Conservation (phyloP, 2,113 vertebrate genomes). For the Cynocephalus volans region DNA sequence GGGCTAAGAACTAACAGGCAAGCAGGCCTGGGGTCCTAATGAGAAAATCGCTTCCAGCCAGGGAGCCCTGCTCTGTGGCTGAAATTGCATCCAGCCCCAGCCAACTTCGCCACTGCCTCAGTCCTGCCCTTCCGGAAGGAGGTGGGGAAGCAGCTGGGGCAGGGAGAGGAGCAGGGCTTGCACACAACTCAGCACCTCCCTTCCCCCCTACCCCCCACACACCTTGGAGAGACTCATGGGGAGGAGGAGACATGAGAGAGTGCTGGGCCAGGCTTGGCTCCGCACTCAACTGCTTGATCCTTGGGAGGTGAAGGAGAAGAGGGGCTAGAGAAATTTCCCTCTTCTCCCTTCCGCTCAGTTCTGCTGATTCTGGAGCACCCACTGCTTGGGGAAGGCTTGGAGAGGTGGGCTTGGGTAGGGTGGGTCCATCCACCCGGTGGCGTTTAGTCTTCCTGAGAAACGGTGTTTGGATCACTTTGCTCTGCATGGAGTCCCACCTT, state of each 20-base stretch:
- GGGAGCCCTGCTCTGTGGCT: constrained; percentile 81
- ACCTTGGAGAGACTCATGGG: constrained; percentile 45
- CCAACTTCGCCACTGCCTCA: constrained; percentile 70
- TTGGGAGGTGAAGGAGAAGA: background rate
- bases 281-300: background rate
- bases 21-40: constrained; percentile 85
- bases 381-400: background rate
- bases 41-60: constrained; percentile 88
- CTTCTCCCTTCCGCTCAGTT: background rate
- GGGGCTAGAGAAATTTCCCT: background rate
- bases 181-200: background rate
- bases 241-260: background rate
- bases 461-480: background rate
- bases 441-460: background rate
- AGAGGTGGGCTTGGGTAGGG: background rate
- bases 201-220: background rate
- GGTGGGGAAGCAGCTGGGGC: constrained; percentile 26
- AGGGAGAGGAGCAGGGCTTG: background rate
- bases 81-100: constrained; percentile 87
- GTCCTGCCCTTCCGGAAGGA: constrained; percentile 70
- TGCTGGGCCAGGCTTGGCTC: background rate
- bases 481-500: background rate
- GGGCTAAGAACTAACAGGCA: constrained; percentile 79
- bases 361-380: rapidly evolving
- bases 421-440: background rate